Evolutionary conservation across 2,113 vertebrate genomes (phyloP), one percentile per base, ranked within the genome.

Genomic region (Mohoua ochrocephala): DNA sequence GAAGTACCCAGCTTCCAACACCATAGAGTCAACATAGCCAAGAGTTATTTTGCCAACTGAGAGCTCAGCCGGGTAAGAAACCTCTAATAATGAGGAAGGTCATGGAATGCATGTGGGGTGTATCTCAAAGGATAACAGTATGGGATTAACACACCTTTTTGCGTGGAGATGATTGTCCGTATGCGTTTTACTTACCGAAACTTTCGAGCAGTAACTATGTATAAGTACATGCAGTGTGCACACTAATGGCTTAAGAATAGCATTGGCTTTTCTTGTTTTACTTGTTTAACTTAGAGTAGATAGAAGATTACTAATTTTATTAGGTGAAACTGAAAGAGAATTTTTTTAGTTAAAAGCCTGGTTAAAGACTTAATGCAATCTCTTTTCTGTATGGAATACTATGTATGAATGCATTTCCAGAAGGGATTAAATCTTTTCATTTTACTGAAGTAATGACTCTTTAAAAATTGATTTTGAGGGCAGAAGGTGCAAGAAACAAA

Each of bases 401-500:
- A 3, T 68, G 12, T 81, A 54, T 69, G 41, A 94, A 88, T 59
- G n/a, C 26, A 57, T 88, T 91, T 91, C 45, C 75, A 90, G 61
- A 73, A 90, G 33, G 37, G n/a, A 93, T 83, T 69, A 49, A 44
- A 75, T 33, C 1, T 73, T 20, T 70, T 68, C 7, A 53, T 94
- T 88, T 89, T 68, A 64, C 37, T 90, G 57, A 69, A 83, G n/a
- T 57, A 80, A 50, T 73, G 53, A 61, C 37, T 74, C 63, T 83
- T 83, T 33, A 80, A 85, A 91, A 53, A 45, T 88, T 79, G 87
- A 76, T 93, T 87, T 79, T 45, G 41, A 80, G 84, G 79, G 85
- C 91, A 96, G 88, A 95, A 94, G 79, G 85, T 97, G 75, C 45
- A 83, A 95, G 71, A 47, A 87, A 80, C 61, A 87, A 94, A 94